Evolutionary conservation across 1,140 invertebrate species (phyloP).

Genomic region (Oreohelix idahoensis): DNA sequence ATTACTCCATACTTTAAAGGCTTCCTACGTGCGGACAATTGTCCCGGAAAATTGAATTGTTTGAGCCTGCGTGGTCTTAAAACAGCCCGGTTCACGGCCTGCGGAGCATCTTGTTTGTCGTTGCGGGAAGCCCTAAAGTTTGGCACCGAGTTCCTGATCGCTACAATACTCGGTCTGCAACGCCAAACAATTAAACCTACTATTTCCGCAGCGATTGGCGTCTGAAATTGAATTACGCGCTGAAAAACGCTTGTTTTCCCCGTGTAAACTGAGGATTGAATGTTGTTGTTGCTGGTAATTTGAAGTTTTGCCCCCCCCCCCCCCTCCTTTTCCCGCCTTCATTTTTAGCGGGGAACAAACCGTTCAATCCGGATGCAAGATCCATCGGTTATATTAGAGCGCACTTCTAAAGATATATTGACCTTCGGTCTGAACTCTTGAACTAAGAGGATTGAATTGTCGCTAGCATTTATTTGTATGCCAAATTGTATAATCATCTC

Average conservation of each 20-base stretch:
- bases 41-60: slow-evolving; percentile 8
- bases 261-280: not conserved
- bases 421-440: slow-evolving; percentile 2
- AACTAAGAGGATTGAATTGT: slow-evolving; percentile 16
- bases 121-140: not conserved
- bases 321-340: no score
- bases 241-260: not conserved
- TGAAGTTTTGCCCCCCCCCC: not conserved
- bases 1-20: not conserved
- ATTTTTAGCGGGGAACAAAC: not conserved
- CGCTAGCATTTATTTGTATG: slow-evolving; percentile 17
- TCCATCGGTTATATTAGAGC: not conserved
- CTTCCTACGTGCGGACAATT: not conserved
- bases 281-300: not conserved
- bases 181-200: slow-evolving; percentile 5
- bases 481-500: slow-evolving; percentile 28
- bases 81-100: not conserved
- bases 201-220: not conserved
- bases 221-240: not conserved
- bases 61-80: not conserved
- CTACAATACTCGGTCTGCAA: not conserved
- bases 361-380: not conserved
- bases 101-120: not conserved
- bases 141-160: not conserved
- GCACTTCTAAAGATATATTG: not conserved